phyloP scores from a whole-genome alignment of 2,113 vertebrate species.

The Pomatostomus ruficeps region DNA sequence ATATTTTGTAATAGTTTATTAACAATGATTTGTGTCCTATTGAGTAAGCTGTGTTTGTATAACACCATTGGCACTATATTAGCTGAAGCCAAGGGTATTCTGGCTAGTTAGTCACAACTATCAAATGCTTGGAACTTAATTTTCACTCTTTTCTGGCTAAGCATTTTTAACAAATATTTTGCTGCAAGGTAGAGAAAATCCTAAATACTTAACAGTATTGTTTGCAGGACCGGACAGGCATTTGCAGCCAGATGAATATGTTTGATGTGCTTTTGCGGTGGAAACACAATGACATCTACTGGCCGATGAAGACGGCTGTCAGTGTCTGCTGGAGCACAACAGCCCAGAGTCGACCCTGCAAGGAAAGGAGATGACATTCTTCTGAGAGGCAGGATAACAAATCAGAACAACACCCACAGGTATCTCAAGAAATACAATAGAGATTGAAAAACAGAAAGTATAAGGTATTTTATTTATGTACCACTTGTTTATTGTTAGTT shows the following conservation, averaged over 20 bases:
- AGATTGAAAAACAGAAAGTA: not conserved
- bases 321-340: not conserved
- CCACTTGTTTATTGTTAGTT: not conserved
- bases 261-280: not conserved
- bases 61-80: not conserved
- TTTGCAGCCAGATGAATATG: conserved; percentile 43
- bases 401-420: not conserved
- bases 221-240: not conserved
- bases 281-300: conserved; percentile 61
- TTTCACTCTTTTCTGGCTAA: conserved; percentile 34
- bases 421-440: not conserved
- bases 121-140: conserved; percentile 34
- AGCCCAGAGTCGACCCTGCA: accelerated
- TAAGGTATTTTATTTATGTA: not conserved
- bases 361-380: not conserved
- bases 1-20: conserved; percentile 35
- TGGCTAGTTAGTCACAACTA: conserved; percentile 28
- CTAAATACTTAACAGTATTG: conserved; percentile 36
- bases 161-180: conserved; percentile 34
- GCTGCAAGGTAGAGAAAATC: conserved; percentile 14
- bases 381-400: not conserved
- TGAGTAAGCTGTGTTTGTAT: conserved; percentile 51
- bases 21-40: conserved; percentile 31
- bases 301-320: not conserved
- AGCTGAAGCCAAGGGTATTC: conserved; percentile 1